Conservation (phyloP, 2,888 invertebrate genomes). For the Lissonota sp. region DNA sequence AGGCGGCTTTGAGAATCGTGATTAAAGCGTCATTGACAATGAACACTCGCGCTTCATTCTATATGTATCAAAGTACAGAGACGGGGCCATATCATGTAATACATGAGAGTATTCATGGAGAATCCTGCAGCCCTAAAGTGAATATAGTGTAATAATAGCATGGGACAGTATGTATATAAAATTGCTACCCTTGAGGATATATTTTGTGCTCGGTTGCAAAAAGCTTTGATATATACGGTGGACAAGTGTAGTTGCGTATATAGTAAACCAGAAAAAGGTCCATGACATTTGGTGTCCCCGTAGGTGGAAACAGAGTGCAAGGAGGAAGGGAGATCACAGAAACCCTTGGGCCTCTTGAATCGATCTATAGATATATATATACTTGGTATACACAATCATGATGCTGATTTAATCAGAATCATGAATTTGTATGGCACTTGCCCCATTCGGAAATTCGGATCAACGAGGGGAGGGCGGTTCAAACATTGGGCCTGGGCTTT, state of each 20-base stretch:
- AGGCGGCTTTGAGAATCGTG: conserved; percentile 67
- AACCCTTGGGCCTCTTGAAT: conserved; percentile 67
- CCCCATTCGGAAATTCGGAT: conserved; percentile 19
- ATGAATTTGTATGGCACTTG: conserved; percentile 56
- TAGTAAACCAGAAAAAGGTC: conserved; percentile 46
- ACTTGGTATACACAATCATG: conserved; percentile 68
- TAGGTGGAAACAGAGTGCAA: conserved; percentile 64
- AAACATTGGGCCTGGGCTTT: too few relatives aligned
- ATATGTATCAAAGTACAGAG: conserved; percentile 47
- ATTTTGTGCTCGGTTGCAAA: conserved; percentile 1
- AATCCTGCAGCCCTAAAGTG: background rate
- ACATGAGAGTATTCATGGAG: background rate
- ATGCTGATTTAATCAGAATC: conserved; percentile 83
- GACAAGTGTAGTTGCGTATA: background rate
- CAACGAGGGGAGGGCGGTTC: background rate
- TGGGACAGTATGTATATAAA: background rate
- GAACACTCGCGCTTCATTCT: conserved; percentile 48
- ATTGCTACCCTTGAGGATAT: conserved; percentile 5
- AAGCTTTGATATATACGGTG: conserved; percentile 4
- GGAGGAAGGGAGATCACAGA: conserved; percentile 27
- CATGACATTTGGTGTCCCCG: conserved; percentile 83
- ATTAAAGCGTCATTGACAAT: conserved; percentile 74
- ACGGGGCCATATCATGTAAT: conserved; percentile 16
- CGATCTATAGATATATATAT: conserved; percentile 62
- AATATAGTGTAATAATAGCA: conserved; percentile 45